Percentiles rank a stretch among this genome's conserved stretches.
phyloP scores from a whole-genome alignment of 2,797 vertebrate genomes.

The Enteromius afrohamiltoni region DNA sequence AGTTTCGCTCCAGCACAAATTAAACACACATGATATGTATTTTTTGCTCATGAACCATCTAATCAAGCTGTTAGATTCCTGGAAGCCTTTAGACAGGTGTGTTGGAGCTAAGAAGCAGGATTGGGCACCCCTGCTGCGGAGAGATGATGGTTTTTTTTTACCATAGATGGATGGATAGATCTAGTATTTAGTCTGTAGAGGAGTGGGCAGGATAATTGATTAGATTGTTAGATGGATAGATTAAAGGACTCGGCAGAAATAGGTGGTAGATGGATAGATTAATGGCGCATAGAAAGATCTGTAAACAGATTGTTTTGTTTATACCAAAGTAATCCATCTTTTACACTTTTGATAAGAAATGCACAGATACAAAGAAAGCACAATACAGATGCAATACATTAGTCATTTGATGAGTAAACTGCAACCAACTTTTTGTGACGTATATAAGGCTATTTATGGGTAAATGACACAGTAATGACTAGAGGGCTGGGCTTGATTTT shows the following conservation, averaged over 20 bases:
- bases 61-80: neutral
- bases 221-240: neutral
- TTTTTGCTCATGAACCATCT: neutral
- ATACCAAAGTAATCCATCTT: neutral
- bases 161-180: neutral
- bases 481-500: conserved; percentile 1
- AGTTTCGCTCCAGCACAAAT: neutral
- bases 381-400: neutral
- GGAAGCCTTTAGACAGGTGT: neutral
- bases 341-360: neutral
- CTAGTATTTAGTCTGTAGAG: neutral
- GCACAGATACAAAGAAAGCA: neutral
- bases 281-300: neutral
- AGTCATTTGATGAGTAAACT: neutral
- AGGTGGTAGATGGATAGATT: neutral
- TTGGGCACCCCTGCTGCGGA: neutral
- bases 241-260: neutral
- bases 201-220: neutral
- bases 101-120: neutral
- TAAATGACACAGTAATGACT: neutral
- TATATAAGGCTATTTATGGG: neutral
- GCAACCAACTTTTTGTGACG: neutral
- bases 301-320: neutral
- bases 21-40: neutral
- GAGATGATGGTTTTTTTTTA: neutral